Evolutionary conservation across 2,888 invertebrate genomes (phyloP).

Genomic region (Rhaphigaster nebulosa): DNA sequence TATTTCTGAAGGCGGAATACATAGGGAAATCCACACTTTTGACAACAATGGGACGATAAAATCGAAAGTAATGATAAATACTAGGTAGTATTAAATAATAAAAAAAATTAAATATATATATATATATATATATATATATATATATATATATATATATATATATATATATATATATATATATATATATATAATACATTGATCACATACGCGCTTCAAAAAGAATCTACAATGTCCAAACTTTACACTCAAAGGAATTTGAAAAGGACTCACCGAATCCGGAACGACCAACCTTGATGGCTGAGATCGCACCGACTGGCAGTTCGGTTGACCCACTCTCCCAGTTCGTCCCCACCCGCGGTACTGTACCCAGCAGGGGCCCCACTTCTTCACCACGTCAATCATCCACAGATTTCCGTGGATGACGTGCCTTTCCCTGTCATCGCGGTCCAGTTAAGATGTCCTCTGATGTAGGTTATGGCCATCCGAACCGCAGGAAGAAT

Average conservation of each 20-base stretch:
- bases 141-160: no score
- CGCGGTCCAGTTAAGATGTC: slow-evolving; percentile 34
- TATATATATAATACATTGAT: no score
- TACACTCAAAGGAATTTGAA: neutral
- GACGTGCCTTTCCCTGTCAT: slow-evolving; percentile 39
- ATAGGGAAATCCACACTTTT: neutral
- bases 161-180: no score
- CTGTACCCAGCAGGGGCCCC: slow-evolving; percentile 14
- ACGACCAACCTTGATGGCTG: neutral
- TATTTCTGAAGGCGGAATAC: neutral
- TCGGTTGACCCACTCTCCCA: slow-evolving; percentile 46
- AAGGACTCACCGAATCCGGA: slow-evolving; percentile 32
- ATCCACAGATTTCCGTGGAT: slow-evolving; percentile 1
- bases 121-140: no score
- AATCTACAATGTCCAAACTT: neutral
- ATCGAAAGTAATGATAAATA: neutral
- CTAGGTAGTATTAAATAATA: no score
- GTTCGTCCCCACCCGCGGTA: slow-evolving; percentile 10
- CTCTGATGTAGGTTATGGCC: slow-evolving; percentile 21
- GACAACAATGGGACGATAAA: neutral
- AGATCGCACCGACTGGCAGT: slow-evolving; percentile 29
- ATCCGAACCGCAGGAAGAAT: neutral
- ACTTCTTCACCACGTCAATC: slow-evolving; percentile 39
- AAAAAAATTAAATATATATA: neutral
- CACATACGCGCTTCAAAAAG: neutral